phyloP scores from a whole-genome alignment of 53 echinoderm and acorn worm genomes.

The Paracentrotus lividus region DNA sequence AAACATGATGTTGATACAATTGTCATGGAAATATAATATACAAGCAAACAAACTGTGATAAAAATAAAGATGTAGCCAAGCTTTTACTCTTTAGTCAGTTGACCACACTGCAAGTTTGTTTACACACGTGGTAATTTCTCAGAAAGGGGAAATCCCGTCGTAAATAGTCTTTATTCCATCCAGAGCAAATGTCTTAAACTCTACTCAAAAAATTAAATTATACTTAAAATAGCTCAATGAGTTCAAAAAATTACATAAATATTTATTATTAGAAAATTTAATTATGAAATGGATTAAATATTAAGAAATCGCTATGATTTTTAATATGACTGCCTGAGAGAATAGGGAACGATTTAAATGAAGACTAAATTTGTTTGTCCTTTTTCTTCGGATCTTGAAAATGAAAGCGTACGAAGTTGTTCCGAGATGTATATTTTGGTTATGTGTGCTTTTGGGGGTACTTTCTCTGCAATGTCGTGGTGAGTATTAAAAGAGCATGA shows the following conservation, averaged over 20 bases:
- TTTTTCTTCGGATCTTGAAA: too few species aligned
- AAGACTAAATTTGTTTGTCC: too few species aligned
- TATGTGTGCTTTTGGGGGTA: neutral
- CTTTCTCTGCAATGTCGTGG: neutral
- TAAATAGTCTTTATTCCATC: neutral
- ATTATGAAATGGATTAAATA: neutral
- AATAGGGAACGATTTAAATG: too few species aligned
- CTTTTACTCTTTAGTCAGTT: too few species aligned
- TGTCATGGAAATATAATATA: too few species aligned
- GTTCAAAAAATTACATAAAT: neutral
- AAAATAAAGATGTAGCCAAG: too few species aligned
- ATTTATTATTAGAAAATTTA: neutral
- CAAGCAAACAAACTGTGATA: too few species aligned
- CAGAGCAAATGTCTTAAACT: neutral
- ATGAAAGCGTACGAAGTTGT: too few species aligned
- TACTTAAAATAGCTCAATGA: neutral
- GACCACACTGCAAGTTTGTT: neutral
- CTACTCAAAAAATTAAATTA: neutral
- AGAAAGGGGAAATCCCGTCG: neutral
- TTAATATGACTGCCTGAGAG: too few species aligned
- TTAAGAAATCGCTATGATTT: too few species aligned
- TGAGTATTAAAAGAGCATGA: neutral
- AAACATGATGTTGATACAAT: too few species aligned
- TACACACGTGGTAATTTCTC: neutral
- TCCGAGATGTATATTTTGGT: too few species aligned